Evolutionary conservation across 2,113 vertebrate genomes (phyloP), one percentile per base, ranked within the genome.

Genomic region (Chrysemys picta): DNA sequence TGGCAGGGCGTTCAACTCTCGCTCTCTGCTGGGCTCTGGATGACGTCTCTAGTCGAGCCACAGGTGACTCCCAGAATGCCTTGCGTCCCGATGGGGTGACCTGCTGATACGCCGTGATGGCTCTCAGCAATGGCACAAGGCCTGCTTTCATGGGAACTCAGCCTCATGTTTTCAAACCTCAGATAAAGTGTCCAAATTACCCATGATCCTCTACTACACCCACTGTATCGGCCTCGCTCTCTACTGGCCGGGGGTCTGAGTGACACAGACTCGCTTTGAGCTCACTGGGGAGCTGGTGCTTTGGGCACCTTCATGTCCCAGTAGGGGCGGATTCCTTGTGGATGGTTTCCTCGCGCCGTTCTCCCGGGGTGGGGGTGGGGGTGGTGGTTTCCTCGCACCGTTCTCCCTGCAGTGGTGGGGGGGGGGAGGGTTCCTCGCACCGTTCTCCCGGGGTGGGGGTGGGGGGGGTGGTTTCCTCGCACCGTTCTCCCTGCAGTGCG

Each of bases 401-500:
- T 10, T 25, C 8, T 57, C 56, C 24, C 10, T 0, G 56, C 0
- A 22, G 4, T 10, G 56, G 24, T n/a, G n/a, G 2, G 56, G 54
- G 52, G 16, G 2, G 6, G 53, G 7, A 1, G 19, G 19, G 49
- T 19, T 54, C 53, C 53, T 54, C 19, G 1, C 7, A 3, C 52
- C 17, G 52, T 19, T 53, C 17, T 53, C 49, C 49, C 11, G 45
- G 45, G 45, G 3, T n/a, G n/a, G n/a, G n/a, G n/a, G n/a, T n/a
- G n/a, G n/a, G n/a, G n/a, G n/a, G n/a, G n/a, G n/a, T n/a, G 12
- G 50, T 16, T 52, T 52, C 49, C 49, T 50, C 12, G 4, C 49
- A 50, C 49, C 4, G 49, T 50, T 14, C 49, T 50, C 12, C 42
- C 42, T 42, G 42, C 42, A 42, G 42, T 42, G 42, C 4, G 42